phyloP scores from a whole-genome alignment of 1,140 invertebrate genomes.

The Mactra quadrangularis region DNA sequence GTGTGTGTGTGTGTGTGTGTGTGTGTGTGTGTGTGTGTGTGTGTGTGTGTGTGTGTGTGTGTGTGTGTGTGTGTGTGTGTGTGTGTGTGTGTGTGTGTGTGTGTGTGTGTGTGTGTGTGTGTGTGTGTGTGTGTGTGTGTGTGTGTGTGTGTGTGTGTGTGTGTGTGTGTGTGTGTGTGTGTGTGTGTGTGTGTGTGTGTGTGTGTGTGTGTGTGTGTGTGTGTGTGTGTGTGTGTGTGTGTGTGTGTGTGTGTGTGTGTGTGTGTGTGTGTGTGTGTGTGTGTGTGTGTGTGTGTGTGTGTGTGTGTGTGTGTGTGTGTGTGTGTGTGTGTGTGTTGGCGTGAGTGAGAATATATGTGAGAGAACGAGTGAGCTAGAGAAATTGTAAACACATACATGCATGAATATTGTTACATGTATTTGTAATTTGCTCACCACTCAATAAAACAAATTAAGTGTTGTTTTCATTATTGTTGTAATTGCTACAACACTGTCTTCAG shows the following conservation, averaged over 20 bases:
- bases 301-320: slow-evolving; percentile 19
- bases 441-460: no score
- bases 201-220: slow-evolving; percentile 16
- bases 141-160: slow-evolving; percentile 2
- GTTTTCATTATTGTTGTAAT: no score
- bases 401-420: background rate
- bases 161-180: slow-evolving; percentile 13
- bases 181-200: slow-evolving; percentile 28
- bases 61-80: no score
- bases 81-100: slow-evolving; percentile 2
- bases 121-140: slow-evolving; percentile 2
- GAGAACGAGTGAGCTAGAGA: background rate
- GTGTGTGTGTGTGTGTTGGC: slow-evolving; percentile 13
- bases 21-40: no score
- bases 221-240: slow-evolving; percentile 28
- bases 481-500: no score
- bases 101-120: slow-evolving; percentile 2
- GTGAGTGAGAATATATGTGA: background rate
- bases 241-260: slow-evolving; percentile 26
- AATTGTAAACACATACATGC: background rate
- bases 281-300: slow-evolving; percentile 22
- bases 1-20: no score
- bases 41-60: no score
- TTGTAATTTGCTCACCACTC: no score
- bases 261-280: slow-evolving; percentile 20